These are phyloP conservation scores for Platichthys flesus DNA, from an alignment of 2,113 vertebrate species.

Conservation along the genomic window DNA sequence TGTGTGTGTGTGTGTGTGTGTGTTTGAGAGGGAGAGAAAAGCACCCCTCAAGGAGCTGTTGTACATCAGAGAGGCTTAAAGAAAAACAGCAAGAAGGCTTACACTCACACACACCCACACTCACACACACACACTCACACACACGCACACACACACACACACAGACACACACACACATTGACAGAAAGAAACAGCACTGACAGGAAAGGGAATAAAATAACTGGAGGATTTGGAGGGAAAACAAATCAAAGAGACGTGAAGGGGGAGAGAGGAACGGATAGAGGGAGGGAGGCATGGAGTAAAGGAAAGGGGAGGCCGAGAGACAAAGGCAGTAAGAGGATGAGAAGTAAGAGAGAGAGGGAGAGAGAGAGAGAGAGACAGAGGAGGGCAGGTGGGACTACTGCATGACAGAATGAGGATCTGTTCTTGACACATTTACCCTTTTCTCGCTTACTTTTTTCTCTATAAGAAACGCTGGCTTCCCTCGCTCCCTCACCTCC, in stretches of 20 bases:
- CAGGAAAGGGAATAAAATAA: conserved; percentile 79
- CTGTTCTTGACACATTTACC: conserved; percentile 70
- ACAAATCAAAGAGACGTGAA: conserved; percentile 78
- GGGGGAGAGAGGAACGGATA: conserved; percentile 37
- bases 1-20: neutral
- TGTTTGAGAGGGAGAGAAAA: conserved; percentile 58
- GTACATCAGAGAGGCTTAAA: conserved; percentile 77
- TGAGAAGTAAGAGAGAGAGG: conserved; percentile 42
- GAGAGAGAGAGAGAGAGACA: conserved; percentile 34
- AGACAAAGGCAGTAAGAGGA: conserved; percentile 4
- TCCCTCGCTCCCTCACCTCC: conserved; percentile 35
- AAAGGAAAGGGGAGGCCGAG: conserved; percentile 16
- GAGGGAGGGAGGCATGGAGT: conserved; percentile 29
- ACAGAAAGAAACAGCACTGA: conserved; percentile 63
- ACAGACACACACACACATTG: conserved; percentile 41
- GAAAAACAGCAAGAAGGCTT: conserved; percentile 60
- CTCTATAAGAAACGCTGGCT: conserved; percentile 9
- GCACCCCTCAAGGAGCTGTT: conserved; percentile 77
- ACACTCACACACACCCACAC: conserved; percentile 35
- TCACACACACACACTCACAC: conserved; percentile 37
- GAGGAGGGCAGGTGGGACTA: conserved; percentile 72
- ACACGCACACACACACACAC: conserved; percentile 29
- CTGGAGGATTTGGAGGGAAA: conserved; percentile 78
- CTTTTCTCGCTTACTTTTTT: conserved; percentile 57
- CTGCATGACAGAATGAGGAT: conserved; percentile 79